These are phyloP conservation scores for Lacerta bilineata DNA, from an alignment of 2,797 vertebrate genomes.

Conservation along the genomic window DNA sequence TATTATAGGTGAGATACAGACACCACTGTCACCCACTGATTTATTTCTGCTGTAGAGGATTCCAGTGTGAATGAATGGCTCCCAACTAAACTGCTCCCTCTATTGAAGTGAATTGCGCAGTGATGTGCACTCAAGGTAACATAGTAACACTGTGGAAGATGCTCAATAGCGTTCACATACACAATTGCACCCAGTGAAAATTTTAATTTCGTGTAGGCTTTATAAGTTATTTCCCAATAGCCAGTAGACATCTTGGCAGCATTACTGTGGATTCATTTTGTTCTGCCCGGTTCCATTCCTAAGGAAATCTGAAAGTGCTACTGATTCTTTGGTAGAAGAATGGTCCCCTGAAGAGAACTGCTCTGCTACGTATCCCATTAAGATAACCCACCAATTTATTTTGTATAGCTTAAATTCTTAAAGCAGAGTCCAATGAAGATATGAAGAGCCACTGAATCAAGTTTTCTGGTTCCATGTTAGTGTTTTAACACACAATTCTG, in stretches of 20 bases:
- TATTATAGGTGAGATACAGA: neutral
- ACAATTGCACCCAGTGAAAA: neutral
- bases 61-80: neutral
- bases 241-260: neutral
- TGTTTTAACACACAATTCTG: neutral
- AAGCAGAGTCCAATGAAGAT: neutral
- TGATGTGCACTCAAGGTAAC: neutral
- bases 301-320: neutral
- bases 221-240: slow-evolving; percentile 9
- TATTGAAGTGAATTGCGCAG: neutral
- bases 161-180: neutral
- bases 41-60: neutral
- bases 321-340: slow-evolving; percentile 26
- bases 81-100: neutral
- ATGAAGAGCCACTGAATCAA: neutral
- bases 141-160: neutral
- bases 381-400: slow-evolving; percentile 12
- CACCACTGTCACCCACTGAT: neutral
- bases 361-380: neutral
- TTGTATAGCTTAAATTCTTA: neutral
- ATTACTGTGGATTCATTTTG: slow-evolving; percentile 20
- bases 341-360: neutral
- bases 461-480: neutral
- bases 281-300: slow-evolving; percentile 14
- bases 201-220: neutral